Base-by-base conservation (phyloP, 2,888 invertebrate species). In the Cryptophagus acutangulus region DNA sequence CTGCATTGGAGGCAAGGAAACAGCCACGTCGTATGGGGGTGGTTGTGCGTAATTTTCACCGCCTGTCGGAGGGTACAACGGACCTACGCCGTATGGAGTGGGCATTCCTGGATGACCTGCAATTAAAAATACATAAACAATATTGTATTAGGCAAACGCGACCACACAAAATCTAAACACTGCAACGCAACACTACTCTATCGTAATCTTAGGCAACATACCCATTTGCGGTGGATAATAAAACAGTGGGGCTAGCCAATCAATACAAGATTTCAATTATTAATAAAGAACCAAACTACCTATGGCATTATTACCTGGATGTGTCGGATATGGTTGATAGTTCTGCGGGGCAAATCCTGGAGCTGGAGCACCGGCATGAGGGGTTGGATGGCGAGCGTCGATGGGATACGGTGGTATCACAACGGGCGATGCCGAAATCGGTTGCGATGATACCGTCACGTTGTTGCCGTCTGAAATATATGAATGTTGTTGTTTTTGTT, bases 371-470 rank as follows among this genome's bases (percentile, higher is more conserved):
- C 43, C 46, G 9, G 40, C 38, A 31, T 52, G 50, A 2, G 46
- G 46, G 14, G 38, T 41, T 12, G 46, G 46, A 29, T 46, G 46
- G 14, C 38, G 33, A 10, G 46, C 30, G 17, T 46, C 46, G 10
- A 50, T 46, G n/a, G 54, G 54, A 40, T 54, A 54, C 8, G 53
- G 53, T 18, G 51, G 53, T 18, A 41, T 38, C 17, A 46, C 43
- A 9, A 43, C 37, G 17, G 46, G 53, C n/a, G 48, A 43, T 14
- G 45, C 41, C 31, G 42, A 39, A 38, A 48, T 43, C 18, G 44
- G 48, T 40, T 45, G 42, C 15, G 44, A 31, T 10, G 48, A 37
- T 38, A 52, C 49, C 33, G 46, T 48, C 13, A 52, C 52, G 30
- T 35, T 40, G 10, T 40, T 36, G 13, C 44, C 46, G 43, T 42